Evolutionary conservation across 1,140 invertebrate species (phyloP).

Genomic region (Spodoptera litura): DNA sequence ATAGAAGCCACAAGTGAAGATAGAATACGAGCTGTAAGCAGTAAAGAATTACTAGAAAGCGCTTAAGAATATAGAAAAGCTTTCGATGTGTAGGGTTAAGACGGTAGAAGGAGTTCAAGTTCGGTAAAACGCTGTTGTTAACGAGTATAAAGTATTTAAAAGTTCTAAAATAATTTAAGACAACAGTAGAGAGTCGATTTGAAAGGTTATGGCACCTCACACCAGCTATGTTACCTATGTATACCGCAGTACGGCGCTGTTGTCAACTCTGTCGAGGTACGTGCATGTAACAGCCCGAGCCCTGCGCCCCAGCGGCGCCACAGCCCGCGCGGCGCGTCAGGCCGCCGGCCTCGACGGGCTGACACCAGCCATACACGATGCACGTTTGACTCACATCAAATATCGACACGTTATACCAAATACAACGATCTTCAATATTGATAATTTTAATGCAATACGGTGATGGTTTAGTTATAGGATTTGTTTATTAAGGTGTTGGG

Average conservation of each 20-base stretch:
- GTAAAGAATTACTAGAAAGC: slow-evolving; percentile 30
- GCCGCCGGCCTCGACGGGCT: background rate
- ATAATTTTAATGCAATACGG: slow-evolving; percentile 27
- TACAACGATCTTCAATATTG: slow-evolving; percentile 32
- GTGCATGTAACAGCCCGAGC: background rate
- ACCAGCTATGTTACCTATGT: slow-evolving; percentile 8
- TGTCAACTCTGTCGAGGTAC: background rate
- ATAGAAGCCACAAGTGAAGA: slow-evolving; percentile 18
- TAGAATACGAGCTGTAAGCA: slow-evolving; percentile 22
- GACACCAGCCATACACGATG: slow-evolving; percentile 32
- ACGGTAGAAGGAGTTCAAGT: slow-evolving; percentile 21
- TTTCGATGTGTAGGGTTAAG: slow-evolving; percentile 64
- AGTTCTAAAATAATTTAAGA: slow-evolving; percentile 18
- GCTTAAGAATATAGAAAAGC: slow-evolving; percentile 61
- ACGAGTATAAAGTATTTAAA: slow-evolving; percentile 8
- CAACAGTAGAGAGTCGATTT: slow-evolving; percentile 20
- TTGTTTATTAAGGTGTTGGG: slow-evolving; percentile 32
- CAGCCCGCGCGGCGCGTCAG: slow-evolving; percentile 13
- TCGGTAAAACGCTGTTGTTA: slow-evolving; percentile 19
- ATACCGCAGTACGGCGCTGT: background rate
- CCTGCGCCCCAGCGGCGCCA: background rate
- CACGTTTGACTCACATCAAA: slow-evolving; percentile 16
- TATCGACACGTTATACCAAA: slow-evolving; percentile 9
- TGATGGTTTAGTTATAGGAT: slow-evolving; percentile 40
- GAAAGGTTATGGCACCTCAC: slow-evolving; percentile 19